Evolutionary conservation across 2,888 invertebrate species (phyloP).

Genomic region (Lasioglossum pauxillum): DNA sequence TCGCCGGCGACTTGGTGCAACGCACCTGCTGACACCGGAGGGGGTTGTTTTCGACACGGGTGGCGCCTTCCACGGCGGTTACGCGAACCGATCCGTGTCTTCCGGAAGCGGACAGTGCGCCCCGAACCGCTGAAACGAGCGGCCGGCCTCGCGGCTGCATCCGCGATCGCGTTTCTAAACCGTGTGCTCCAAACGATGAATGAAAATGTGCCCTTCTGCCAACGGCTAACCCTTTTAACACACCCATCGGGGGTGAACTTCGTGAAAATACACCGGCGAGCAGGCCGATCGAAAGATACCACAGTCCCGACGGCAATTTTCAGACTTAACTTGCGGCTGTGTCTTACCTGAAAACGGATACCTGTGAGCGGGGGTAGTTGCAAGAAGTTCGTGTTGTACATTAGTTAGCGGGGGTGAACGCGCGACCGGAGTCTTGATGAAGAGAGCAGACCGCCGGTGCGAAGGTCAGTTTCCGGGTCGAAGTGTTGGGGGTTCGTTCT

Average conservation of each 20-base stretch:
- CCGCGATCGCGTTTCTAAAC: slow-evolving; percentile 46
- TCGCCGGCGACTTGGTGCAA: slow-evolving; percentile 45
- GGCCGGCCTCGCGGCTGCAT: slow-evolving; percentile 44
- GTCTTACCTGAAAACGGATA: neutral
- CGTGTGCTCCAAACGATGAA: slow-evolving; percentile 62
- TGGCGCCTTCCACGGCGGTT: slow-evolving; percentile 73
- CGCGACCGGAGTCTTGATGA: neutral
- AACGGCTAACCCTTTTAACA: neutral
- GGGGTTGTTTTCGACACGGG: slow-evolving; percentile 77
- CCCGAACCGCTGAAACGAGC: slow-evolving; percentile 76
- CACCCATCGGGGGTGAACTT: neutral
- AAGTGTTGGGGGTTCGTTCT: neutral
- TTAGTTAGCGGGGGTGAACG: neutral
- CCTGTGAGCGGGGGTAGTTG: neutral
- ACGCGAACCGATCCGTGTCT: slow-evolving; percentile 55
- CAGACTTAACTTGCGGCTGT: neutral
- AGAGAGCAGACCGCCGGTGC: slow-evolving; percentile 8
- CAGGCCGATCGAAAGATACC: neutral
- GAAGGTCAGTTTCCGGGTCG: slow-evolving; percentile 38
- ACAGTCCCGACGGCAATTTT: neutral
- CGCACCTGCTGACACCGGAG: slow-evolving; percentile 49
- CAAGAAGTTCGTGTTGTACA: neutral
- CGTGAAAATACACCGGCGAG: neutral
- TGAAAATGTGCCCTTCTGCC: slow-evolving; percentile 61
- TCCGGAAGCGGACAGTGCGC: slow-evolving; percentile 78